Evolutionary conservation across 2,797 vertebrate genomes (phyloP).

Genomic region (Pseudotriccus pelzelni): DNA sequence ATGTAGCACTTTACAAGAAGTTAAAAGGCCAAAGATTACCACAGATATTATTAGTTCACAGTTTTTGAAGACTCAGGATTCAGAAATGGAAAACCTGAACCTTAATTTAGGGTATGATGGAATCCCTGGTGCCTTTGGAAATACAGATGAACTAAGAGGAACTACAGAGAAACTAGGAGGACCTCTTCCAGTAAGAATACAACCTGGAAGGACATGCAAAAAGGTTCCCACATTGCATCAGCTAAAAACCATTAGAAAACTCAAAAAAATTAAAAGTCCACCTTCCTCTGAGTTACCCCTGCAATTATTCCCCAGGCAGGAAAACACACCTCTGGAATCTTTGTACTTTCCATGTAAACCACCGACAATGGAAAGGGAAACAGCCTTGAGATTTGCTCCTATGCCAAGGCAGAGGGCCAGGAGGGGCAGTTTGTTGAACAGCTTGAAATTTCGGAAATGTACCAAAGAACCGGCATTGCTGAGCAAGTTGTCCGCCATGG

Average conservation of each 20-base stretch:
- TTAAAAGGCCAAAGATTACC: constrained; percentile 58
- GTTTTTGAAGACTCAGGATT: constrained; percentile 37
- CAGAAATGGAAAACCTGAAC: constrained; percentile 15
- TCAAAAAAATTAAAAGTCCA: neutral
- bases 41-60: neutral
- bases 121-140: constrained; percentile 63
- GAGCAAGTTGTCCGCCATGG: constrained; percentile 71
- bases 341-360: neutral
- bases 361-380: neutral
- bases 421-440: constrained; percentile 38
- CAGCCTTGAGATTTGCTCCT: neutral
- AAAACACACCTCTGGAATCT: constrained; percentile 5
- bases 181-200: constrained; percentile 63
- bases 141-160: neutral
- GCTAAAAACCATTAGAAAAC: neutral
- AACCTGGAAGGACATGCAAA: constrained; percentile 65
- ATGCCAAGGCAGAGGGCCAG: constrained; percentile 52
- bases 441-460: constrained; percentile 46
- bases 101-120: constrained; percentile 1
- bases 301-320: constrained; percentile 7
- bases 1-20: constrained; percentile 21
- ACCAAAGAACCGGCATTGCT: constrained; percentile 76
- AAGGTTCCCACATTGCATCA: constrained; percentile 26
- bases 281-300: constrained; percentile 1
- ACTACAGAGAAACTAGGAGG: neutral